Conservation (phyloP, 2,888 invertebrate genomes). For the Epinotia demarniana region DNA sequence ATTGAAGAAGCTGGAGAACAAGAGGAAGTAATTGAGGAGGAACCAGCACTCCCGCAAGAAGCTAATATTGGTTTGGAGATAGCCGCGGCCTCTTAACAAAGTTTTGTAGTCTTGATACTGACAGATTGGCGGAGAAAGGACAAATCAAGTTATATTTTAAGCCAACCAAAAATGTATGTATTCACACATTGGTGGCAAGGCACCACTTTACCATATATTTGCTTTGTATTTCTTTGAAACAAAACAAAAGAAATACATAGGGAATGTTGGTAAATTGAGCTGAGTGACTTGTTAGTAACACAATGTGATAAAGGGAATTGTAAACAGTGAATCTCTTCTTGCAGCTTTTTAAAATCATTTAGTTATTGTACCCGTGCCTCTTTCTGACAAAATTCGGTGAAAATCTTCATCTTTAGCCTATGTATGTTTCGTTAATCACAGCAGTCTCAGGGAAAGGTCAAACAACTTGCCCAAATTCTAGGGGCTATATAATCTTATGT, state of each 20-base stretch:
- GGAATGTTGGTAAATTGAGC: not conserved
- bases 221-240: too few species aligned
- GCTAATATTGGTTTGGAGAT: constrained; percentile 72
- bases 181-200: not conserved
- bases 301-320: not conserved
- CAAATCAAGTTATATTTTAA: not conserved
- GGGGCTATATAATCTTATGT: too few species aligned
- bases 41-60: constrained; percentile 58
- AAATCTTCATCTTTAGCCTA: too few species aligned
- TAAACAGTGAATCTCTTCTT: not conserved
- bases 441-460: too few species aligned
- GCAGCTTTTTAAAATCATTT: constrained; percentile 9
- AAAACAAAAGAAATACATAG: too few species aligned
- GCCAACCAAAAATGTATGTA: not conserved
- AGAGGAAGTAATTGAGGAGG: constrained; percentile 51
- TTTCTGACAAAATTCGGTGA: not conserved
- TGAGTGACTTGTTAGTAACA: not conserved
- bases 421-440: too few species aligned
- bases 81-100: constrained; percentile 72
- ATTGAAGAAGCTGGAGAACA: constrained; percentile 47
- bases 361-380: not conserved
- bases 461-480: too few species aligned
- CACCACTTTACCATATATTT: not conserved
- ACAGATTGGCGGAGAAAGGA: not conserved
- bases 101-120: not conserved